Conservation (phyloP, 2,888 invertebrate species). For the Aromia moschata region DNA sequence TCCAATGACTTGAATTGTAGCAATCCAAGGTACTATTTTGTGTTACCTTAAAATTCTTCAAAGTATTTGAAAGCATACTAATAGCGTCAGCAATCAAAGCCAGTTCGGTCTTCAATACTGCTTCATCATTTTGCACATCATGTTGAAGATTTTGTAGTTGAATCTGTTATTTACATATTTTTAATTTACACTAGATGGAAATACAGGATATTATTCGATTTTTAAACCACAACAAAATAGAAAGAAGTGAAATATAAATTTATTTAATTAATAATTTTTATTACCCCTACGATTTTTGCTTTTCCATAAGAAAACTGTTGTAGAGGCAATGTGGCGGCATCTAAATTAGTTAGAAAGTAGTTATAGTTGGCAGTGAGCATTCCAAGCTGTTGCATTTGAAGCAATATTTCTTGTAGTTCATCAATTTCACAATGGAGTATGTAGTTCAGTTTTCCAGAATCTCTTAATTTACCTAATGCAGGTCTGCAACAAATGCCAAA, state of each 20-base stretch:
- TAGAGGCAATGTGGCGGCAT: neutral
- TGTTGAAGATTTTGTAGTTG: too few relatives aligned
- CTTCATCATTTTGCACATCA: too few relatives aligned
- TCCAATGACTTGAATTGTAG: neutral
- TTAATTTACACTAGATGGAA: too few relatives aligned
- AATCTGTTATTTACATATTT: too few relatives aligned
- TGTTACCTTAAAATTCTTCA: neutral
- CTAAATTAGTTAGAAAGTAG: neutral
- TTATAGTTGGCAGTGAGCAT: neutral
- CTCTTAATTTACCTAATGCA: neutral
- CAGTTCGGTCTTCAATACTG: neutral
- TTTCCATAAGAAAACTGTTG: neutral
- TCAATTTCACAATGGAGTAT: neutral
- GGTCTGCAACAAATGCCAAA: neutral
- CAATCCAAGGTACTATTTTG: neutral
- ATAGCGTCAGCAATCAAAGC: neutral
- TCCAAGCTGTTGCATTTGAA: neutral
- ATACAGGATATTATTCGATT: too few relatives aligned
- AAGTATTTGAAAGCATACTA: neutral
- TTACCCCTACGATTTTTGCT: neutral
- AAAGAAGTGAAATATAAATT: too few relatives aligned
- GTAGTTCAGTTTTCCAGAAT: neutral
- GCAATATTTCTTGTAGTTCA: neutral
- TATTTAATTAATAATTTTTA: too few relatives aligned
- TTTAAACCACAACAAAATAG: too few relatives aligned